Conservation (phyloP, 2,113 vertebrate genomes). For the Anhinga rufa region DNA sequence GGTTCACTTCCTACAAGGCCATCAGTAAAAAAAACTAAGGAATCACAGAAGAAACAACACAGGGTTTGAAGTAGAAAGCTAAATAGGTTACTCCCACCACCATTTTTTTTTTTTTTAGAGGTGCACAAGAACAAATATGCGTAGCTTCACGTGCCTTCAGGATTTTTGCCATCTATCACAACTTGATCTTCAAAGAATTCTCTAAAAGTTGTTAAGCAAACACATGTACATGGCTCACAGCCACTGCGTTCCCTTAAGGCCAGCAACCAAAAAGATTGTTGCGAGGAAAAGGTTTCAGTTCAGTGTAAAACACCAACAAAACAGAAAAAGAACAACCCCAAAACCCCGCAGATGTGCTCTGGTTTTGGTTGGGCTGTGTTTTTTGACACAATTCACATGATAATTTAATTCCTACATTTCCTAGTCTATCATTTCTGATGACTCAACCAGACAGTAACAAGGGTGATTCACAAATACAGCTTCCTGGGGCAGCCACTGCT, state of each 20-base stretch:
- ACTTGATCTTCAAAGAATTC: background rate
- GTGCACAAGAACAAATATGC: background rate
- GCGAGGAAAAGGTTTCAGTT: background rate
- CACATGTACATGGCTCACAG: background rate
- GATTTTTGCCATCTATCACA: background rate
- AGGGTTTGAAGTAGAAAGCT: background rate
- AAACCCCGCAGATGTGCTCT: background rate
- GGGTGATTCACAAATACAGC: background rate
- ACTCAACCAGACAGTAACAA: background rate
- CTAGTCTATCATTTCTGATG: slow-evolving; percentile 23
- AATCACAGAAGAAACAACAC: background rate
- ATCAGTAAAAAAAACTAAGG: background rate
- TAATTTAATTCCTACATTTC: slow-evolving; percentile 14
- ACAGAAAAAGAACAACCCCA: background rate
- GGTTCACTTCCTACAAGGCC: background rate
- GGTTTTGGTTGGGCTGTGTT: background rate
- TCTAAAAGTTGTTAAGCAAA: background rate
- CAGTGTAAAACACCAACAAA: background rate
- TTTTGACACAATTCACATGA: background rate
- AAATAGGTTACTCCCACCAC: background rate
- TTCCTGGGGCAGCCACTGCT: background rate
- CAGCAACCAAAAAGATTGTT: background rate
- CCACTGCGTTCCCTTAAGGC: background rate
- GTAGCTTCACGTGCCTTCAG: background rate
- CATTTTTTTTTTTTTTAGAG: background rate